Evolutionary conservation across 2,888 invertebrate genomes (phyloP), one percentile per base, ranked within the genome.

Genomic region (Luffia ferchaultella): DNA sequence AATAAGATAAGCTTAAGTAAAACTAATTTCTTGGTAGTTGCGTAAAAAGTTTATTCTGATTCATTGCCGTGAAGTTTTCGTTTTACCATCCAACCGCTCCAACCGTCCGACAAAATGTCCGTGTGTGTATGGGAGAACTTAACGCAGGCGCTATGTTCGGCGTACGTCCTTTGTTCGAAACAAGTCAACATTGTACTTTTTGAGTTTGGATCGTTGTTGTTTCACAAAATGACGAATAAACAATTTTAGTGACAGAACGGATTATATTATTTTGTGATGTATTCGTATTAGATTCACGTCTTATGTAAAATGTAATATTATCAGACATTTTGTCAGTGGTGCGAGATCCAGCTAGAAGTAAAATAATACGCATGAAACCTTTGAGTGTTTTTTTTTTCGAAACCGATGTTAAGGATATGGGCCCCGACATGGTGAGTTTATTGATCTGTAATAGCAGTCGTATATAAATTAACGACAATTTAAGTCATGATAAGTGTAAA

Each of bases 401-500:
- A 80, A 80, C 87, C 79, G 89, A 90, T 87, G 90, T 90, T 89
- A 90, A 88, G 88, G 89, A 90, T 85, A 89, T 90, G 89, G 91
- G 90, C 86, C 90, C 90, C 84, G 91, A 91, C 84, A 91, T 91
- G 91, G 91, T 91, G 84, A 87, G 84, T 80, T 67, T 68, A 61
- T 7, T 30, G 12, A 3, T 30, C 3, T 30, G 5, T 30, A 12
- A 7, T 41, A 45, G 18, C 17, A n/a, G 18, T 52, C 42, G 18
- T 43, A 20, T 46, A 41, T 30, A 46, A 16, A 61, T 54, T 56
- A 60, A 58, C 57, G 51, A 58, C 58, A 65, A 74, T 79, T 77
- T 80, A 76, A 70, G 76, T 83, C 77, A 82, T 83, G 66, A 77
- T 68, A 58, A 70, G 46, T 55, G 44, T 55, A 67, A 66, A 68